Evolutionary conservation across 2,888 invertebrate genomes (phyloP).

Genomic region (Epirrhoe tristata): DNA sequence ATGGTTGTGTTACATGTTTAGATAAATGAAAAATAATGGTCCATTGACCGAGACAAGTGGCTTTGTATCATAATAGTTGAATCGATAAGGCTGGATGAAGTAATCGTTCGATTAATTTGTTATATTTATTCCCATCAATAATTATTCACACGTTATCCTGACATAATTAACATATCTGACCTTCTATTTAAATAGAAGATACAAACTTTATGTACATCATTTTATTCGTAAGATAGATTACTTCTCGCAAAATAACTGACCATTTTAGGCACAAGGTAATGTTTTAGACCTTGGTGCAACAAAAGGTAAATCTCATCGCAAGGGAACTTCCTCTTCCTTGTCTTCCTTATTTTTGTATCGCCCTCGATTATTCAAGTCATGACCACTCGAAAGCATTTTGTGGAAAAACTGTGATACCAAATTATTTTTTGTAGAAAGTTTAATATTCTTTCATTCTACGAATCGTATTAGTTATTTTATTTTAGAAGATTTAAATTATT

Average conservation of each 20-base stretch:
- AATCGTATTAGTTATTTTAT: no score
- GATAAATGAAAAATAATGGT: conserved; percentile 53
- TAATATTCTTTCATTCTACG: no score
- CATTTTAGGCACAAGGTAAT: conserved; percentile 20
- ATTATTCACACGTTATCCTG: conserved; percentile 8
- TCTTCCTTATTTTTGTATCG: background rate
- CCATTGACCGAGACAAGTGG: conserved; percentile 60
- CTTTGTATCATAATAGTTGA: conserved; percentile 52
- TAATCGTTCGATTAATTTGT: conserved; percentile 47
- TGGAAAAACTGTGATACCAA: background rate
- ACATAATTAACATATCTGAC: conserved; percentile 8
- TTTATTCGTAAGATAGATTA: background rate
- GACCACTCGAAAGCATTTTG: background rate
- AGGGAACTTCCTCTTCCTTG: background rate
- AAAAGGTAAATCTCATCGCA: conserved; percentile 8
- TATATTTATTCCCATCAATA: conserved; percentile 2
- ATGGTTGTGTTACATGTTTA: conserved; percentile 33
- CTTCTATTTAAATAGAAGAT: background rate
- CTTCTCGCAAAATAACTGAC: conserved; percentile 6
- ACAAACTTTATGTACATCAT: background rate
- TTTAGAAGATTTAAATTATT: no score
- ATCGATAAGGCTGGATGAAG: conserved; percentile 52
- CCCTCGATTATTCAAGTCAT: background rate
- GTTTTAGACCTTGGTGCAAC: conserved; percentile 11
- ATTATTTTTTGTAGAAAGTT: no score